Percentiles rank a stretch among this genome's conserved stretches.
Conservation (phyloP, 2,888 invertebrate genomes). For the Drosophila prostipennis region DNA sequence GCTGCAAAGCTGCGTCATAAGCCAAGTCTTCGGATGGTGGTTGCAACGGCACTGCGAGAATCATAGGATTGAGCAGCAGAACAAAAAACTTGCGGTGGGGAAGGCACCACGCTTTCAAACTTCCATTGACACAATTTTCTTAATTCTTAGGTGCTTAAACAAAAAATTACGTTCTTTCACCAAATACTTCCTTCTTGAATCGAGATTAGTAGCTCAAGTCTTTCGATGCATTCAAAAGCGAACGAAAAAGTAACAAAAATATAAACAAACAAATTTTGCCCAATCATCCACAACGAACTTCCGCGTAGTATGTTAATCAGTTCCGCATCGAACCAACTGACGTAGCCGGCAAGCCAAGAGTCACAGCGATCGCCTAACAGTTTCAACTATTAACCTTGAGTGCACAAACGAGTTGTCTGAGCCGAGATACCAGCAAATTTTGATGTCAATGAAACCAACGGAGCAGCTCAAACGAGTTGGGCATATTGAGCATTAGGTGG, state of each 20-base stretch:
- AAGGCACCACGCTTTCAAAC: neutral
- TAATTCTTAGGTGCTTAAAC: neutral
- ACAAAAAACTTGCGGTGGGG: neutral
- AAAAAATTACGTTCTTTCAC: neutral
- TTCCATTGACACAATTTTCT: neutral
- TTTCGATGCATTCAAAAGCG: slow-evolving; percentile 19
- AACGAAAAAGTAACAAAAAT: slow-evolving; percentile 37
- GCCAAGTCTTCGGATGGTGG: slow-evolving; percentile 77
- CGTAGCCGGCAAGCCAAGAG: slow-evolving; percentile 57
- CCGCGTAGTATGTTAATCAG: slow-evolving; percentile 62
- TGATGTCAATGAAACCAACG: slow-evolving; percentile 72
- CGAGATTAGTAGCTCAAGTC: slow-evolving; percentile 73
- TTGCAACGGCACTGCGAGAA: slow-evolving; percentile 56
- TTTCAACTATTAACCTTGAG: slow-evolving; percentile 78
- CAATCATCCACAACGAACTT: slow-evolving; percentile 59
- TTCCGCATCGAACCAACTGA: slow-evolving; percentile 67
- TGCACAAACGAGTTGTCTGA: slow-evolving; percentile 39
- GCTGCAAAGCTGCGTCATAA: slow-evolving; percentile 78
- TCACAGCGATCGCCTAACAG: slow-evolving; percentile 54
- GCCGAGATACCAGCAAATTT: slow-evolving; percentile 43
- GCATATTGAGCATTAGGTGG: slow-evolving; percentile 48
- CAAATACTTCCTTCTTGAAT: slow-evolving; percentile 37
- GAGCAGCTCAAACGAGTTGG: slow-evolving; percentile 21
- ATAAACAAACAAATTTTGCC: slow-evolving; percentile 43
- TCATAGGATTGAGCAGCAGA: slow-evolving; percentile 10